These are phyloP conservation scores for Ispidina lecontei DNA, from an alignment of 2,797 vertebrate genomes.

Conservation along the genomic window DNA sequence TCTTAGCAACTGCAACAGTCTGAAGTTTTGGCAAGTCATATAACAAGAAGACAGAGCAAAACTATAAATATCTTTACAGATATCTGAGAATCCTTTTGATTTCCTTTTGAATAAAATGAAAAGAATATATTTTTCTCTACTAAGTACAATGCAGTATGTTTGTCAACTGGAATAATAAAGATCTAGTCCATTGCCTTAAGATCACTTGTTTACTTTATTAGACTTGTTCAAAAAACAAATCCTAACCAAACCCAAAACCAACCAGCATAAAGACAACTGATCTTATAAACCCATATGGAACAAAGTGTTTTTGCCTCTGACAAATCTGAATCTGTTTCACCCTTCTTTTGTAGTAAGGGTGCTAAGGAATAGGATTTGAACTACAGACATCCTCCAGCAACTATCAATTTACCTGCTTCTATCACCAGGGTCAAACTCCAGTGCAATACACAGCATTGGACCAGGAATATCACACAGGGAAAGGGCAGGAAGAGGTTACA, in stretches of 20 bases:
- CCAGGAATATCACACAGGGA: not conserved
- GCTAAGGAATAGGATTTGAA: not conserved
- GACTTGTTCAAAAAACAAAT: not conserved
- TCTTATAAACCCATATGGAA: not conserved
- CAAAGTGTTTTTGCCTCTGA: not conserved
- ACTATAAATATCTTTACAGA: not conserved
- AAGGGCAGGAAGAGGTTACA: not conserved
- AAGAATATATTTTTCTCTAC: not conserved
- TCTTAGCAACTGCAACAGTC: not conserved
- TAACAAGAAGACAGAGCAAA: not conserved
- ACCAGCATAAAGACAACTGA: not conserved
- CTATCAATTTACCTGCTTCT: not conserved
- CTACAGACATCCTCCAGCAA: not conserved
- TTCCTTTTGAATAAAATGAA: not conserved
- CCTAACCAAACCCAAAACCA: not conserved
- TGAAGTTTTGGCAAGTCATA: not conserved
- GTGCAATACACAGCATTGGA: not conserved
- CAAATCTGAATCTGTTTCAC: not conserved
- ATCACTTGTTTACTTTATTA: constrained; percentile 44
- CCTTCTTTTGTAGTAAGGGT: not conserved
- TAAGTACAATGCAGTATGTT: not conserved
- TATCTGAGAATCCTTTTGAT: not conserved
- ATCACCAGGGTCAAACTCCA: not conserved
- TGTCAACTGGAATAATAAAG: not conserved
- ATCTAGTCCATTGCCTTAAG: not conserved